Evolutionary conservation across 64 coral and sea anemone genomes (phyloP), one percentile per base, ranked within the genome.

Genomic region (Montipora capricornis): DNA sequence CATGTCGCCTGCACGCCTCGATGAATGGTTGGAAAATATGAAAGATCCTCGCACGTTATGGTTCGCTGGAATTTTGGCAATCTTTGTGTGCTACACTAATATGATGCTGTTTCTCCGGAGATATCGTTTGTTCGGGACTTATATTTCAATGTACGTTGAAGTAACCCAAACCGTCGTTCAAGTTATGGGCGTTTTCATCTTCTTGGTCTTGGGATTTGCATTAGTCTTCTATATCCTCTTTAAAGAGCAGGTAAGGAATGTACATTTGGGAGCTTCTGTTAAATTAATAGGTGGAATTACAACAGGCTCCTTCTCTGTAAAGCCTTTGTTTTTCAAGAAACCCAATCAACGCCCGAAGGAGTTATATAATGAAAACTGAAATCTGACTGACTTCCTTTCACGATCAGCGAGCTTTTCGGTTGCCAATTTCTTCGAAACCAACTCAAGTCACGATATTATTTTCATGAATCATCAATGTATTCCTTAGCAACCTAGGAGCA

Each of bases 91-190:
- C 51, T 96, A 93, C 67, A 91, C 87, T 26, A 96, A 96, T 68
- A 84, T 96, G 47, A 89, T 96, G 44, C 92, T 96, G 29, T 96
- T 96, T 77, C 92, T 96, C 16, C 76, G 95, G 49, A 89, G 95
- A 70, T 96, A 84, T 50, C 52, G 74, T 16, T 13, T 92, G 19
- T 90, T 93, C 60, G 95, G 95, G 2, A 79, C 93, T 15, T 96
- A 96, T n/a, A 93, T 96, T 37, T 87, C 95, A 24, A 96, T 96
- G 95, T 96, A 93, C 74, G 12, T 96, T 44, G 95, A 93, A 80
- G 95, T 96, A 20, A 47, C 93, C 47, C 81, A 92, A 17, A 96
- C 90, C 7, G 62, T 96, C 48, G 12, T 93, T n/a, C 78, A 71
- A 66, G 95, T 96, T 44, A 90, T 96, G 87, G n/a, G 61, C 8